Percentiles rank a stretch among this genome's conserved stretches.
Conservation (phyloP, 2,113 vertebrate genomes). For the Catharus bicknelli region DNA sequence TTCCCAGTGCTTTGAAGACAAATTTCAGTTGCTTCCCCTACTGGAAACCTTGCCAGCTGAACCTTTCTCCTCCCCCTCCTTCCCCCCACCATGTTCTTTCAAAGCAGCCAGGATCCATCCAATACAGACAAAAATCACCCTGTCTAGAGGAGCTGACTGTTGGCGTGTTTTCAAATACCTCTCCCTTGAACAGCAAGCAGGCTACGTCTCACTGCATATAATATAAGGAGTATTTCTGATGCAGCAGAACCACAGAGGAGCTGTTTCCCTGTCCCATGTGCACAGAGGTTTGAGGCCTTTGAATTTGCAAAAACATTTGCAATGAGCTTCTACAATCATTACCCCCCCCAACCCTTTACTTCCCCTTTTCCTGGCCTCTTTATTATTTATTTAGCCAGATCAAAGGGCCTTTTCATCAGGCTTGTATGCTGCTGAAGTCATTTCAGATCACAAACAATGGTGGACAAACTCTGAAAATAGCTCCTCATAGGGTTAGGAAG, state of each 20-base stretch:
- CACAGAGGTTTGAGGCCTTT: constrained; percentile 1
- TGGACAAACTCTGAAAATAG: constrained; percentile 76
- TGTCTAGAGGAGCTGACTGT: constrained; percentile 60
- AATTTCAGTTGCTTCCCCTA: constrained; percentile 64
- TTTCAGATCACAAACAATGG: constrained; percentile 77
- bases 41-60: constrained; percentile 63
- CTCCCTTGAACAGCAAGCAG: constrained; percentile 54
- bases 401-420: constrained; percentile 76
- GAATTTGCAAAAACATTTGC: constrained; percentile 30
- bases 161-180: constrained; percentile 68
- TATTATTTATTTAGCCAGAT: constrained; percentile 80
- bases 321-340: constrained; percentile 16
- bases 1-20: constrained; percentile 61
- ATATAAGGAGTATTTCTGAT: constrained; percentile 25
- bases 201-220: background rate
- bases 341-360: constrained; percentile 40
- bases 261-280: background rate
- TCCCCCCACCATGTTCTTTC: constrained; percentile 39
- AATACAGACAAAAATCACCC: constrained; percentile 64
- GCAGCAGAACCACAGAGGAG: background rate
- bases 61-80: constrained; percentile 47
- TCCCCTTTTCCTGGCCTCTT: constrained; percentile 67
- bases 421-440: constrained; percentile 75
- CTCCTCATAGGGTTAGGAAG: constrained; percentile 60
- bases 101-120: constrained; percentile 59